These are phyloP conservation scores for Drosophila sproati DNA, from an alignment of 1,140 invertebrate genomes.

Conservation along the genomic window DNA sequence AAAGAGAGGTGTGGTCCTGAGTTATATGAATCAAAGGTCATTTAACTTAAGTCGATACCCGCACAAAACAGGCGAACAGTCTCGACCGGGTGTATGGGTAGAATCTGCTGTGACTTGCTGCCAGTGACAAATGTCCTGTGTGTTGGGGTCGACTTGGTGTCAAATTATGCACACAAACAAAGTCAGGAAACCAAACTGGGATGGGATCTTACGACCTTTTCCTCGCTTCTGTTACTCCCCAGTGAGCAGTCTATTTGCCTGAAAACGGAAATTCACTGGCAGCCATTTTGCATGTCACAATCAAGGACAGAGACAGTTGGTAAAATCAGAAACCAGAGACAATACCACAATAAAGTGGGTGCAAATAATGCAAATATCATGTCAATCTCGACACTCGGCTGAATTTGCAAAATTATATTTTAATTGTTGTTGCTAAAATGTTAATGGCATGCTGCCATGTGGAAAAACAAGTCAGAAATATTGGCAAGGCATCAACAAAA, in stretches of 20 bases:
- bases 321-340: neutral
- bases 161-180: conserved; percentile 55
- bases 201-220: conserved; percentile 1
- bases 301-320: conserved; percentile 14
- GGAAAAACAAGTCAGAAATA: neutral
- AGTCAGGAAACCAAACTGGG: neutral
- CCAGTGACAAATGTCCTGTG: conserved; percentile 55
- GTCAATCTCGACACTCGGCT: conserved; percentile 27
- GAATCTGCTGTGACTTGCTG: conserved; percentile 4
- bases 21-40: conserved; percentile 41
- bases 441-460: neutral
- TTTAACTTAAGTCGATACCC: conserved; percentile 7
- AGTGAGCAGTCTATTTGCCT: conserved; percentile 39
- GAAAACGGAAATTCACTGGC: conserved; percentile 41
- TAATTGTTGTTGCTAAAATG: conserved; percentile 36
- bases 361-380: conserved; percentile 34
- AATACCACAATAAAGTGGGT: neutral
- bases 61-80: neutral
- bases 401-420: conserved; percentile 22
- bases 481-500: neutral
- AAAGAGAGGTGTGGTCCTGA: neutral
- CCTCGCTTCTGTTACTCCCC: neutral
- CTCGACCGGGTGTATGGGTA: neutral
- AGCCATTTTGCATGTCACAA: conserved; percentile 43
- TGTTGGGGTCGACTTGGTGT: neutral